Percentiles rank a stretch among this genome's conserved stretches.
These are phyloP conservation scores for Campoplex nolae DNA, from an alignment of 2,888 invertebrate species.

Conservation along the genomic window DNA sequence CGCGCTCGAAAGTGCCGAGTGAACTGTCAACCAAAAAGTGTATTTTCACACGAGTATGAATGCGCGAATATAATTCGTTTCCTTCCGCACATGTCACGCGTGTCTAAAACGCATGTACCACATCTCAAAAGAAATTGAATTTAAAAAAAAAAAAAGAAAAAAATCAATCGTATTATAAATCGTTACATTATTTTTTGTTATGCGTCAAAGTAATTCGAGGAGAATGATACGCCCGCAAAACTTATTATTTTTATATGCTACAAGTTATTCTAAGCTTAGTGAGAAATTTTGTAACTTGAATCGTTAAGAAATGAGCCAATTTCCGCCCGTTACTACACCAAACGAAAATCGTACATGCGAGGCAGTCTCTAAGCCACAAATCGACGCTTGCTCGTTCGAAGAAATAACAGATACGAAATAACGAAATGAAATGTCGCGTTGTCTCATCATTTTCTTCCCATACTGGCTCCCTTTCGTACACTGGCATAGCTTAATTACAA, in stretches of 20 bases:
- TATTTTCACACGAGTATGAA: background rate
- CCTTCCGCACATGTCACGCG: background rate
- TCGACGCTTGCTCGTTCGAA: background rate
- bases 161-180: background rate
- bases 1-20: background rate
- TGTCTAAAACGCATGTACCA: too few relatives aligned
- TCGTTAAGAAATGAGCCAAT: background rate
- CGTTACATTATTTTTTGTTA: background rate
- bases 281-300: too few relatives aligned
- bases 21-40: background rate
- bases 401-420: background rate
- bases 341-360: background rate
- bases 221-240: too few relatives aligned
- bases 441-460: conserved; percentile 31
- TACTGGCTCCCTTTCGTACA: background rate
- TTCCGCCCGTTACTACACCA: too few relatives aligned
- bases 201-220: too few relatives aligned
- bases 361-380: background rate
- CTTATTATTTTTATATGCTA: too few relatives aligned
- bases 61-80: background rate
- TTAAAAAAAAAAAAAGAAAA: too few relatives aligned
- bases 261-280: too few relatives aligned
- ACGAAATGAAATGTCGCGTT: background rate
- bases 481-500: conserved; percentile 43
- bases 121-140: background rate